Conservation (phyloP, 2,888 invertebrate species). For the Drosophila multiciliata region DNA sequence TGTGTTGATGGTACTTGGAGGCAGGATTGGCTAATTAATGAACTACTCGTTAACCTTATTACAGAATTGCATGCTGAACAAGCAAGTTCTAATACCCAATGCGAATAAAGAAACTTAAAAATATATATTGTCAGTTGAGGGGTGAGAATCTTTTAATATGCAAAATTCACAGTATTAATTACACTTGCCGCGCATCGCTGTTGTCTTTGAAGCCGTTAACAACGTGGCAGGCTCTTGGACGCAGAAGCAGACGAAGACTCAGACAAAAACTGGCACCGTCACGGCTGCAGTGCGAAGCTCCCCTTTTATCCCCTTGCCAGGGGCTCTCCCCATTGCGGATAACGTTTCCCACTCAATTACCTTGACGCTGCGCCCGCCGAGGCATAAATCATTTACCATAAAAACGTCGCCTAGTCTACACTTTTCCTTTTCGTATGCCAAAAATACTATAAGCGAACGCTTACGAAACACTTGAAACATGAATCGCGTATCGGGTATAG, state of each 20-base stretch:
- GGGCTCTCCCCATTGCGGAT: constrained; percentile 34
- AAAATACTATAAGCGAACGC: constrained; percentile 72
- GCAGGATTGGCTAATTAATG: constrained; percentile 1
- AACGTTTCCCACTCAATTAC: constrained; percentile 78
- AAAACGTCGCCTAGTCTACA: constrained; percentile 78
- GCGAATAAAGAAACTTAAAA: constrained; percentile 3
- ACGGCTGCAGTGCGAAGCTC: constrained; percentile 11
- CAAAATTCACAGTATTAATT: constrained; percentile 79
- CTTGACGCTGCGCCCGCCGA: constrained; percentile 73
- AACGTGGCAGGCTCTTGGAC: constrained; percentile 57
- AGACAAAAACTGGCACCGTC: constrained; percentile 6
- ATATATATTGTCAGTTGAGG: constrained; percentile 35
- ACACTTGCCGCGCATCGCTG: constrained; percentile 73
- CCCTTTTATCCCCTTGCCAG: neutral
- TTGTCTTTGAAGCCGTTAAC: constrained; percentile 76
- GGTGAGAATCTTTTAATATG: constrained; percentile 67
- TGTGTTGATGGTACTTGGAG: neutral
- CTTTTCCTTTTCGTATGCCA: constrained; percentile 77
- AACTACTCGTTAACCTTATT: neutral
- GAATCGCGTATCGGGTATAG: constrained; percentile 51
- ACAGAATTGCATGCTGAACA: neutral
- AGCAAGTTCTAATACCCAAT: constrained; percentile 22
- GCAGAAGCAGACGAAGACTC: neutral
- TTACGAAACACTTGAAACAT: constrained; percentile 74
- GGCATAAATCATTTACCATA: constrained; percentile 78